Evolutionary conservation across 2,888 invertebrate genomes (phyloP).

Genomic region (Mesorhabditis sp.): DNA sequence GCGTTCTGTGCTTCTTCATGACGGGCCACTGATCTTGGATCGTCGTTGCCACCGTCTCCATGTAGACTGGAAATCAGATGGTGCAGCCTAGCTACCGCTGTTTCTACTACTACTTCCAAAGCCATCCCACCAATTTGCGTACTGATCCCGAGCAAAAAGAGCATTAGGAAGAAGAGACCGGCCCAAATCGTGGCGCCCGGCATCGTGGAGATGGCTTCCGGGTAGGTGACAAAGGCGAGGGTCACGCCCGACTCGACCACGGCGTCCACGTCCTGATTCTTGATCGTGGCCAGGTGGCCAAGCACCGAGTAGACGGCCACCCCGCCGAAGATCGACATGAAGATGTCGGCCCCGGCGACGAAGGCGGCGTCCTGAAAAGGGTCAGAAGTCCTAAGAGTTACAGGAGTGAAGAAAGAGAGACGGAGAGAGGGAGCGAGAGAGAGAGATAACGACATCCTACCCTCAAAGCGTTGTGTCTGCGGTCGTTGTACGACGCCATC

Average conservation of each 20-base stretch:
- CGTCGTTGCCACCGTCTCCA: constrained; percentile 16
- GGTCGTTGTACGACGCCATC: constrained; percentile 46
- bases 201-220: constrained; percentile 58
- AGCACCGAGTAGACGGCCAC: constrained; percentile 42
- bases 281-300: constrained; percentile 33
- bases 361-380: constrained; percentile 38
- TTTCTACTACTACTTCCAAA: constrained; percentile 6
- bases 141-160: constrained; percentile 59
- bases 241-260: constrained; percentile 58
- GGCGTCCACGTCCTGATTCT: constrained; percentile 18
- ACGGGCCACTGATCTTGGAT: background rate
- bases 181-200: constrained; percentile 59
- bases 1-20: background rate
- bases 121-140: constrained; percentile 28
- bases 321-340: constrained; percentile 42
- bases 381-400: background rate
- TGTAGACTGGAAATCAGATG: background rate
- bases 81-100: background rate
- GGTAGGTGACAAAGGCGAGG: constrained; percentile 59
- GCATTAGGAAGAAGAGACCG: constrained; percentile 59
- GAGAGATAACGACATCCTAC: background rate
- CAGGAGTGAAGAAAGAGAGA: background rate
- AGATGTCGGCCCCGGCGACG: constrained; percentile 45
- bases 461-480: constrained; percentile 42
- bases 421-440: background rate